Percentiles rank a stretch among this genome's conserved stretches.
These are phyloP conservation scores for Branchipolynoe longqiensis DNA, from an alignment of 2,888 invertebrate species.

Conservation along the genomic window DNA sequence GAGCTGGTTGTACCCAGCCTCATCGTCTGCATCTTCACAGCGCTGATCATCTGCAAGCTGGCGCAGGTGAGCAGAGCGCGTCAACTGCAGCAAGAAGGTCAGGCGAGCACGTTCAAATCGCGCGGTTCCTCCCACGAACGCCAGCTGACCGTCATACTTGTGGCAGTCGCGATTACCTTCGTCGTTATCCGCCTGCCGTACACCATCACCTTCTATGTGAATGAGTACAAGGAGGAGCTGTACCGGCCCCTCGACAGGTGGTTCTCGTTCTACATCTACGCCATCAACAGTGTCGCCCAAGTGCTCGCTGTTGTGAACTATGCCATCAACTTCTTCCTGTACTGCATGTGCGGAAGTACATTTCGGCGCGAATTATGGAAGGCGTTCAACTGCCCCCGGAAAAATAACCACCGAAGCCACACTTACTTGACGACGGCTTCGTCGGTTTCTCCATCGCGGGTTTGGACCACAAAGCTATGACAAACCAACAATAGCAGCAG, in stretches of 20 bases:
- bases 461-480: constrained; percentile 42
- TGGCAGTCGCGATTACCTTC: constrained; percentile 58
- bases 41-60: constrained; percentile 51
- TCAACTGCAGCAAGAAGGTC: constrained; percentile 17
- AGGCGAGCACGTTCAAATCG: not conserved
- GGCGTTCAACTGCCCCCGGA: constrained; percentile 7
- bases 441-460: constrained; percentile 15
- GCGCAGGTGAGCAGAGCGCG: constrained; percentile 30
- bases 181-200: constrained; percentile 56
- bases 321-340: constrained; percentile 58
- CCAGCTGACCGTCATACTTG: constrained; percentile 54
- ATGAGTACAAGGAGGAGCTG: constrained; percentile 48
- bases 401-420: not conserved
- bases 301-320: constrained; percentile 55
- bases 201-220: constrained; percentile 42
- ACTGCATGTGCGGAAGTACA: constrained; percentile 46
- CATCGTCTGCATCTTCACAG: constrained; percentile 51
- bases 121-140: constrained; percentile 47
- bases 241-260: not conserved
- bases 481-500: no score
- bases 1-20: constrained; percentile 55
- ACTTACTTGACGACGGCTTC: constrained; percentile 4
- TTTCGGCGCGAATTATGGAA: constrained; percentile 46
- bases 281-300: constrained; percentile 25
- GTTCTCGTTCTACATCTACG: constrained; percentile 38